Conservation (phyloP, 1,140 invertebrate genomes). For the Bombus cullumanus region DNA sequence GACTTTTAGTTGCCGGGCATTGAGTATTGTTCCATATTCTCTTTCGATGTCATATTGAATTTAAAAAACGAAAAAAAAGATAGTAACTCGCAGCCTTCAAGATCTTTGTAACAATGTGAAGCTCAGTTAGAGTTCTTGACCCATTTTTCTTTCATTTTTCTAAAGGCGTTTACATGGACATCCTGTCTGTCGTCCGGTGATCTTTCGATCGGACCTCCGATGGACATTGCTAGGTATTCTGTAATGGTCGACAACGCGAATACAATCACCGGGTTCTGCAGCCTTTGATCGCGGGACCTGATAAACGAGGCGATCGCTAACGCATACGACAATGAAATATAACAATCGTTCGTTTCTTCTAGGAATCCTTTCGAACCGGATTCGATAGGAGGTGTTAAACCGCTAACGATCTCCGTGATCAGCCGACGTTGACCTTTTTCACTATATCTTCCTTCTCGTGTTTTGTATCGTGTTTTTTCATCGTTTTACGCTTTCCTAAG, state of each 20-base stretch:
- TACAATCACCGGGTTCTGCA: constrained; percentile 25
- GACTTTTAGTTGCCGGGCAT: not conserved
- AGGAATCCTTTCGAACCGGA: constrained; percentile 60
- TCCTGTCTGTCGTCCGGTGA: constrained; percentile 6
- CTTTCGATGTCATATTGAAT: no score
- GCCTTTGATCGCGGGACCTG: constrained; percentile 53
- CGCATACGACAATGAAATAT: constrained; percentile 47
- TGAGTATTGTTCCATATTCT: not conserved
- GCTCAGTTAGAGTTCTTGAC: constrained; percentile 7
- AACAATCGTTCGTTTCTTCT: constrained; percentile 16
- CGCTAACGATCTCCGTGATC: constrained; percentile 11
- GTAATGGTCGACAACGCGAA: not conserved
- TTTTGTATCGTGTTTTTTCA: not conserved
- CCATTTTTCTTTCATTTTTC: constrained; percentile 2
- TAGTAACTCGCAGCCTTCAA: no score
- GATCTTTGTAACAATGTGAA: no score
- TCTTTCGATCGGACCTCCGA: constrained; percentile 8
- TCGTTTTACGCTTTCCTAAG: not conserved
- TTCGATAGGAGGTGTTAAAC: constrained; percentile 11
- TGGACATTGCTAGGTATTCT: constrained; percentile 22
- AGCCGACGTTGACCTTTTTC: not conserved
- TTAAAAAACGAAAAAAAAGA: not conserved
- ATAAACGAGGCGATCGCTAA: constrained; percentile 47
- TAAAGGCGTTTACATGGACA: not conserved
- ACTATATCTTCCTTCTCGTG: not conserved